Conservation (phyloP, 2,888 invertebrate genomes). For the Folsomia manolachei region DNA sequence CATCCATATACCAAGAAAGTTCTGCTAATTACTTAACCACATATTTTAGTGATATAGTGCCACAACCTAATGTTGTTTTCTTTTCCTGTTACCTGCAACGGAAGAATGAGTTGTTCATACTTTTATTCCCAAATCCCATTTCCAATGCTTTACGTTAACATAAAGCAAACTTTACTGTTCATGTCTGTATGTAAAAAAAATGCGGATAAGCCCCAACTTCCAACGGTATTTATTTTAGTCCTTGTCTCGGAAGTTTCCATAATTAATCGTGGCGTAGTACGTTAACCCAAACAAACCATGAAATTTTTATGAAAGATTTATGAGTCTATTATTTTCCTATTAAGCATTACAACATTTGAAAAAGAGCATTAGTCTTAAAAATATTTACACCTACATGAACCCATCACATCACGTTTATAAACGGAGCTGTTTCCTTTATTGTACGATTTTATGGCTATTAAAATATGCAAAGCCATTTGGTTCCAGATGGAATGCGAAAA, state of each 20-base stretch:
- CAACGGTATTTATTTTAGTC: background rate
- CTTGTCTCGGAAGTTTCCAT: background rate
- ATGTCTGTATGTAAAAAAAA: no score
- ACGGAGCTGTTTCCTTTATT: background rate
- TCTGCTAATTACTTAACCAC: no score
- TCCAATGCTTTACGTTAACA: no score
- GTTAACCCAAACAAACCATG: constrained; percentile 19
- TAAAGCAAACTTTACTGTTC: no score
- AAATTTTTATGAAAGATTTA: constrained; percentile 33
- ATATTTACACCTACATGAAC: background rate
- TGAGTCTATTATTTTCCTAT: constrained; percentile 30
- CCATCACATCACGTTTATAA: background rate
- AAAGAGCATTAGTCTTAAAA: background rate
- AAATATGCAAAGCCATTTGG: background rate
- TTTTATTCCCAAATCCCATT: no score
- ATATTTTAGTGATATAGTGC: no score
- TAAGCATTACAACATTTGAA: constrained; percentile 13
- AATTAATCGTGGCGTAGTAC: background rate
- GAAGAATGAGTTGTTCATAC: no score
- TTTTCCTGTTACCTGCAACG: no score
- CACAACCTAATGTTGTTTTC: no score
- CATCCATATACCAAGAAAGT: background rate
- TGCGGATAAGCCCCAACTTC: background rate
- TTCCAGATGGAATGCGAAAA: background rate
- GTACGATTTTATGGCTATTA: background rate